Percentiles rank a stretch among this genome's conserved stretches.
phyloP scores from a whole-genome alignment of 2,113 vertebrate genomes.

The Pelvicachromis taeniatus region DNA sequence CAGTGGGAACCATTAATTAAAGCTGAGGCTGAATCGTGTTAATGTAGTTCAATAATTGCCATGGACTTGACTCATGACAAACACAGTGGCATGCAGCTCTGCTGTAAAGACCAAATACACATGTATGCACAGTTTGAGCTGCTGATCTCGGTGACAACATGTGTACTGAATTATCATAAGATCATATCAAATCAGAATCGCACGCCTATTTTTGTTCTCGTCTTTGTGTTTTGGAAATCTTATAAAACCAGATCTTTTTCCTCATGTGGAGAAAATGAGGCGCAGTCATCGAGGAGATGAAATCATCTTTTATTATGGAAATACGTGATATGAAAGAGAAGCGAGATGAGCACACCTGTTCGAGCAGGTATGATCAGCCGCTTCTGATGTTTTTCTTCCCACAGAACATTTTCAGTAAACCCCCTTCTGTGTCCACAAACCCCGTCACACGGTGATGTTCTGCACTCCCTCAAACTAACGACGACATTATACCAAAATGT shows the following conservation, averaged over 20 bases:
- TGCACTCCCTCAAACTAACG: background rate
- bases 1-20: background rate
- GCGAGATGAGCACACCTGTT: background rate
- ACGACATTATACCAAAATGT: background rate
- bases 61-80: background rate
- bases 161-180: accelerated
- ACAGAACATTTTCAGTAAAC: background rate
- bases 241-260: accelerated
- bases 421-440: background rate
- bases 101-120: background rate
- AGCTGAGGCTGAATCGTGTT: background rate
- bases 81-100: accelerated
- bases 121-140: background rate
- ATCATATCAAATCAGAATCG: background rate
- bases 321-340: background rate
- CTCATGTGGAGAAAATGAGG: background rate
- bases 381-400: background rate
- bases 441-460: accelerated
- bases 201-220: accelerated
- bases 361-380: background rate
- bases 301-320: background rate
- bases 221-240: background rate
- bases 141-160: background rate
- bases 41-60: background rate
- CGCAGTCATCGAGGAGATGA: background rate